Conservation (phyloP, 2,113 vertebrate genomes). For the Cryptotis parvus region DNA sequence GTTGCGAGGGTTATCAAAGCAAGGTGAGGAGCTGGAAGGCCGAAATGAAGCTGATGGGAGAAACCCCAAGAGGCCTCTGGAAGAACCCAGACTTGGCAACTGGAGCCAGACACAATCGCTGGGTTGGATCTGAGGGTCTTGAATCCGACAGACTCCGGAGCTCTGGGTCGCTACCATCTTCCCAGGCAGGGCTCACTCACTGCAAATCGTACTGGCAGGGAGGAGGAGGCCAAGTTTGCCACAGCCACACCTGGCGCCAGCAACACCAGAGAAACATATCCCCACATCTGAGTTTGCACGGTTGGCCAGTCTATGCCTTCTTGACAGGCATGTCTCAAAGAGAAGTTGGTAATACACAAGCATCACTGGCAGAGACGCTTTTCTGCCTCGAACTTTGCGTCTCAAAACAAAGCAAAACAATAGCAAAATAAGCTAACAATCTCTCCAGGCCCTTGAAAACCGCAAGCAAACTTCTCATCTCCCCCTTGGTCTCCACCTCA, state of each 20-base stretch:
- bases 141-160: not conserved
- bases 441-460: not conserved
- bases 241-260: not conserved
- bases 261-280: not conserved
- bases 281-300: not conserved
- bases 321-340: not conserved
- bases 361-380: not conserved
- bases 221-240: not conserved
- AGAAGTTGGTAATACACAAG: not conserved
- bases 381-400: not conserved
- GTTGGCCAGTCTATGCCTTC: not conserved
- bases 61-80: not conserved
- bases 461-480: not conserved
- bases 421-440: not conserved
- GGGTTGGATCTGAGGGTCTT: not conserved
- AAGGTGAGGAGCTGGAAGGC: not conserved
- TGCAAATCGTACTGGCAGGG: accelerated
- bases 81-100: not conserved
- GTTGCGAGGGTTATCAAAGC: not conserved
- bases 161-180: not conserved
- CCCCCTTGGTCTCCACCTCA: not conserved
- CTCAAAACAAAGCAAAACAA: not conserved
- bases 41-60: not conserved
- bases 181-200: no score
- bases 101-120: no score